Base-by-base conservation (phyloP, 2,888 invertebrate genomes). In the Parnassius smintheus region DNA sequence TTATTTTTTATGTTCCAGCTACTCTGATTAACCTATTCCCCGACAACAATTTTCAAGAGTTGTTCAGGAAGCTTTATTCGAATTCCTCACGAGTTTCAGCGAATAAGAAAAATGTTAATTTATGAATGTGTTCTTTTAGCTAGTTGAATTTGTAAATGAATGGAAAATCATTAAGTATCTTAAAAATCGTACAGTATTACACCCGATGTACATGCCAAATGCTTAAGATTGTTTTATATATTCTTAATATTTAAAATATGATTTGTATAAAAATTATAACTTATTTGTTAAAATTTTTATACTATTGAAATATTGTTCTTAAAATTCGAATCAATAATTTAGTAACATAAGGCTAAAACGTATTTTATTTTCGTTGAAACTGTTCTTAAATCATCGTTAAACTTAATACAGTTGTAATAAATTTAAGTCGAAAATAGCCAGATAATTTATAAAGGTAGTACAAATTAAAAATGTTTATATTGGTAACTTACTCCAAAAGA, bases 21-120 rank as follows among this genome's bases (percentile, higher is more conserved):
- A 80, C 83, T 4, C 80, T 97, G 61, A 93, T 94, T 68, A 95
- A 95, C 65, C 85, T 97, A 51, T 97, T 97, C 79, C 96, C 96
- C 0, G 95, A 96, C 70, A 96, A 96, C 80, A 94, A 95, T 71
- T 94, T 97, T 70, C 88, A 93, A 51, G 93, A 94, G 53, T 90
- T 96, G 69, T 95, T 96, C 83, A 93, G 93, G 72, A 95, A 95
- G 78, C 85, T 97, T 49, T 96, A 97, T 81, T 94, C 95, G 0
- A 93, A 93, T 72, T 94, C 94, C 13, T 93, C 93, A 22, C 75
- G 91, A 61, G 90, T 89, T 62, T 80, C 83, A 54, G 71, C 71
- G 3, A 64, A 78, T 2, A 89, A 88, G 76, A 90, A 87, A 77
- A 72, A 80, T 59, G 81, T 80, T 35, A 88, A 87, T 68, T 68